Conservation (phyloP, 2,113 vertebrate genomes). For the Phodopus roborovskii region DNA sequence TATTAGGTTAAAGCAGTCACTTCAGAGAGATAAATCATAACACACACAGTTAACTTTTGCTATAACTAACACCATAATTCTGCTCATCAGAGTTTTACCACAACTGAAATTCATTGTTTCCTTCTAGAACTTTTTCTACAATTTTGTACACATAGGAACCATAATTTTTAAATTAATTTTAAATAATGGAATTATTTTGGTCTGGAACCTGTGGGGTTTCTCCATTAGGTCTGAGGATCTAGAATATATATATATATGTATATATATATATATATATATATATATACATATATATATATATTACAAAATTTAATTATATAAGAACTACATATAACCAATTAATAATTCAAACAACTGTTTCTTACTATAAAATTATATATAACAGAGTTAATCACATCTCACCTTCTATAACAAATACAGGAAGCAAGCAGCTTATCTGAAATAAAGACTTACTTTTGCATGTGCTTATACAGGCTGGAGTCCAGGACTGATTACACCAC, state of each 20-base stretch:
- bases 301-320: not conserved
- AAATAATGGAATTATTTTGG: not conserved
- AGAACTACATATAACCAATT: not conserved
- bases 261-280: not conserved
- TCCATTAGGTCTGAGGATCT: not conserved
- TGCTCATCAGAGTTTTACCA: not conserved
- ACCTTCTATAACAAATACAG: not conserved
- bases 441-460: not conserved
- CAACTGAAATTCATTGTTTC: not conserved
- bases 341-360: not conserved
- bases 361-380: too few species aligned
- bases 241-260: not conserved
- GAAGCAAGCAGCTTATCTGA: not conserved
- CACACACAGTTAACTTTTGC: not conserved
- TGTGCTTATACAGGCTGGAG: not conserved
- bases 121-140: not conserved
- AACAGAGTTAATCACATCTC: not conserved
- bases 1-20: not conserved
- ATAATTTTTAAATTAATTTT: not conserved
- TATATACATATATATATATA: not conserved
- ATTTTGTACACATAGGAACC: not conserved
- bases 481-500: too few species aligned
- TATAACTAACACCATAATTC: not conserved
- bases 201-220: not conserved
- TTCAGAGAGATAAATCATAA: not conserved